Evolutionary conservation across 2,113 vertebrate species (phyloP), one percentile per base, ranked within the genome.

Genomic region (Nibea albiflora): DNA sequence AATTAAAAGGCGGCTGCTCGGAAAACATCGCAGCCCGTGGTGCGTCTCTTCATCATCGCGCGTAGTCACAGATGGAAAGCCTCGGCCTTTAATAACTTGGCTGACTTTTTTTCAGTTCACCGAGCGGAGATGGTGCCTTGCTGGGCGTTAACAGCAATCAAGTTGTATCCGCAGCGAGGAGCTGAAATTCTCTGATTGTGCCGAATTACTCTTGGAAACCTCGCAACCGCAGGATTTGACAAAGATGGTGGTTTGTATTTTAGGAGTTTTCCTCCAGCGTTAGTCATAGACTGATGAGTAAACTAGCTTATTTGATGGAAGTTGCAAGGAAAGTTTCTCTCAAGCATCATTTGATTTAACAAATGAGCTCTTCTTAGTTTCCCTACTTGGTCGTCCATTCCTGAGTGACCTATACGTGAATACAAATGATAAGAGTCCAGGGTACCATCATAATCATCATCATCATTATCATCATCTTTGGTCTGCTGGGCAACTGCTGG

Each of bases 291-390:
- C 31, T 52, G 20, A 76, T 22, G 19, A 67, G 63, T 68, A 76
- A 76, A 69, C 56, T 76, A 3, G 66, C 68, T 67, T 53, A 31
- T 72, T 81, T 68, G 53, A 61, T 28, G 26, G 26, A 66, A 46
- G 64, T 16, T 64, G 47, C 20, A 12, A 53, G 10, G 42, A 47
- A 80, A 70, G 76, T 85, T 83, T 65, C n/a, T 63, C 53, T 69
- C 47, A 58, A 49, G 75, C 63, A 71, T 73, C 47, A 68, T 69
- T 78, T 78, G 31, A 73, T 22, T 74, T 76, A 79, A 76, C 20
- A 77, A 77, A 66, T 50, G 16, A 65, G 22, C 44, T 73, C 64
- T 16, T 58, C 28, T 57, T 12, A 60, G 20, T 54, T 66, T 63
- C 67, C 56, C 24, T 44, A 24, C 52, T 69, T 22, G 4, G 28